A percentile compares a stretch with the other conserved stretches of the same genome.
Evolutionary conservation across 2,113 vertebrate genomes (phyloP).

Genomic region (Motacilla tschutschensis): DNA sequence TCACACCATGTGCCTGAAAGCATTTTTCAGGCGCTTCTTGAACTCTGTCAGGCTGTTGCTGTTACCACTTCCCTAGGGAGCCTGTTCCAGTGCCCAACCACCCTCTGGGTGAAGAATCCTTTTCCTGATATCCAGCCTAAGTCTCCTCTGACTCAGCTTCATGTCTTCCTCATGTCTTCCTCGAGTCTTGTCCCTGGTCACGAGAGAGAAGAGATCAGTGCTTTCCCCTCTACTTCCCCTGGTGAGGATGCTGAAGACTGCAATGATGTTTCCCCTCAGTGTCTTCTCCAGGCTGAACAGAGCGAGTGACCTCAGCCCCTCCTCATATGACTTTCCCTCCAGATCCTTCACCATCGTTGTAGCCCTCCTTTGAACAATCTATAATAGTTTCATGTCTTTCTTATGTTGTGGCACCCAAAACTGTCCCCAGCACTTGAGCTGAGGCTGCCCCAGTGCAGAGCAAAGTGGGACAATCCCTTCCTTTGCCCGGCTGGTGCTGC

Average conservation of each 20-base stretch:
- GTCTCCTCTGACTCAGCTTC: background rate
- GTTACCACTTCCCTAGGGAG: background rate
- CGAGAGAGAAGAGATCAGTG: background rate
- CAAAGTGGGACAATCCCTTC: background rate
- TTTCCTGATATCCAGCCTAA: background rate
- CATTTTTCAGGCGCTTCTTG: background rate
- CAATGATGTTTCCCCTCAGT: background rate
- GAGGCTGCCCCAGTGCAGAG: background rate
- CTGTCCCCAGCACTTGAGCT: rapidly evolving
- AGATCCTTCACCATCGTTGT: background rate
- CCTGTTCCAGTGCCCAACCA: background rate
- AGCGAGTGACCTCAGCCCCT: background rate
- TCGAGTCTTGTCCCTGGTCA: background rate
- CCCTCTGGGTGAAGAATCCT: background rate
- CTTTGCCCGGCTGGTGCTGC: rapidly evolving
- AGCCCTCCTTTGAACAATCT: background rate
- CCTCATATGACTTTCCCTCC: background rate
- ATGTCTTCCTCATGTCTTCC: background rate
- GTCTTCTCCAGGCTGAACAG: background rate
- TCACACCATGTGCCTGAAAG: background rate
- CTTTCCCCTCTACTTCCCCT: background rate
- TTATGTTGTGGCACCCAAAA: background rate
- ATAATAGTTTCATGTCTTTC: background rate
- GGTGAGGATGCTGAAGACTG: background rate
- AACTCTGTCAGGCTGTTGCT: background rate